Percentiles rank a stretch among this genome's conserved stretches.
These are phyloP conservation scores for Meiosimyza decipiens DNA, from an alignment of 2,888 invertebrate genomes.

Conservation along the genomic window DNA sequence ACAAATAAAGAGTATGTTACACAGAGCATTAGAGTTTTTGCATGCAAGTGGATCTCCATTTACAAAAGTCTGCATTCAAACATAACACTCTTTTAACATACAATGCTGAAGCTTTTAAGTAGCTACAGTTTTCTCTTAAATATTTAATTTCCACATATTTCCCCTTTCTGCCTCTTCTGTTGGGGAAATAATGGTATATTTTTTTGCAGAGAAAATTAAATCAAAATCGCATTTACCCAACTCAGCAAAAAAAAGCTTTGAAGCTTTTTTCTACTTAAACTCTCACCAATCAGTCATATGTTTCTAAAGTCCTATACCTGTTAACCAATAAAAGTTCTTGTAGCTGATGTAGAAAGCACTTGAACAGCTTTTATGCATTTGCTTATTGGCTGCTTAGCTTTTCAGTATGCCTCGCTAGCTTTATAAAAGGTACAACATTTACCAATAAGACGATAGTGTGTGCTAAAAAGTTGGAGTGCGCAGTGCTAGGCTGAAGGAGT, in stretches of 20 bases:
- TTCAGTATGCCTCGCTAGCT: not conserved
- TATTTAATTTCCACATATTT: not conserved
- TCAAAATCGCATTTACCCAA: not conserved
- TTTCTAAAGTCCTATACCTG: not conserved
- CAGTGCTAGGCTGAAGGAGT: not conserved
- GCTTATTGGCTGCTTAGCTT: slow-evolving; percentile 20
- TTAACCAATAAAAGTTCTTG: slow-evolving; percentile 6
- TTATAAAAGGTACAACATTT: slow-evolving; percentile 20
- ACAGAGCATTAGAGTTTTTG: no score
- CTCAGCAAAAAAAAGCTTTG: not conserved
- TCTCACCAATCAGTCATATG: not conserved
- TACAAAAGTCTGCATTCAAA: no score
- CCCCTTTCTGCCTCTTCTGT: not conserved
- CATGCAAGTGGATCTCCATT: no score
- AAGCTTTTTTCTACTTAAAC: not conserved
- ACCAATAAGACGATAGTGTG: slow-evolving; percentile 20
- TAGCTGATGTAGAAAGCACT: not conserved
- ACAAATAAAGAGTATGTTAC: no score
- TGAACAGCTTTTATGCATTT: slow-evolving; percentile 2
- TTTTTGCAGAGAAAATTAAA: not conserved
- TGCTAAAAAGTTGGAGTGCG: not conserved
- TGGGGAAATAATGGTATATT: slow-evolving; percentile 30
- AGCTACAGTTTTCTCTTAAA: not conserved
- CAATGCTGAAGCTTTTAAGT: not conserved
- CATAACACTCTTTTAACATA: not conserved